Evolutionary conservation across 35 echinoderm and acorn worm genomes (phyloP), one percentile per base, ranked within the genome.

Genomic region (Ptychodera flava): DNA sequence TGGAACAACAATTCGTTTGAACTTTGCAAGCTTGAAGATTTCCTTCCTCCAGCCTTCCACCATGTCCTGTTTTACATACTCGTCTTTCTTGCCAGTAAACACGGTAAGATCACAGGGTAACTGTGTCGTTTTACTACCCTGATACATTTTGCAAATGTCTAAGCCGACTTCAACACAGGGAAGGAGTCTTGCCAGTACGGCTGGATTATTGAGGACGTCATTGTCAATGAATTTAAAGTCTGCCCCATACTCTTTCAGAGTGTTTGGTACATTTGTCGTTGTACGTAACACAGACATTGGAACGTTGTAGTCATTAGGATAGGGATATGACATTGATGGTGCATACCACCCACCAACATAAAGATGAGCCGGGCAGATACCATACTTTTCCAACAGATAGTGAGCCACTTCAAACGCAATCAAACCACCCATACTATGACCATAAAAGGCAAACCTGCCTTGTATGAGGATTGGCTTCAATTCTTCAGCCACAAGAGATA

Each of bases 291-390:
- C 88, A 53, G 88, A 87, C 30, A 83, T 80, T 14, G 93, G 86
- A 16, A 94, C 86, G 45, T 99, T 88, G 28, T 94, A 90, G 81
- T 99, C 96, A 15, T 94, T 89, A 45, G 96, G 96, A 45, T 94
- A 93, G n/a, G 96, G 95, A 64, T 98, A 99, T 12, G 96, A 85
- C 37, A 86, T 79, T 28, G 93, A 92, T 36, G 96, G 96, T 36
- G 96, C 90, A 86, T 99, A 99, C 96, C 96, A 99, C 2, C 89
- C 96, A 91, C 92, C 88, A 29, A 99, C 79, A 80, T 92, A 99
- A 0, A 99, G 33, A 37, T 99, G 93, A 0, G 84, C 76, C 15
- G 96, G 96, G 83, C 86, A 82, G 33, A 94, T 29, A 85, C 92
- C 84, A 36, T 91, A 90, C 76, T 99, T 85, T 77, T 93, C 91